phyloP scores from a whole-genome alignment of 2,113 vertebrate species.

The Prionailurus viverrinus region DNA sequence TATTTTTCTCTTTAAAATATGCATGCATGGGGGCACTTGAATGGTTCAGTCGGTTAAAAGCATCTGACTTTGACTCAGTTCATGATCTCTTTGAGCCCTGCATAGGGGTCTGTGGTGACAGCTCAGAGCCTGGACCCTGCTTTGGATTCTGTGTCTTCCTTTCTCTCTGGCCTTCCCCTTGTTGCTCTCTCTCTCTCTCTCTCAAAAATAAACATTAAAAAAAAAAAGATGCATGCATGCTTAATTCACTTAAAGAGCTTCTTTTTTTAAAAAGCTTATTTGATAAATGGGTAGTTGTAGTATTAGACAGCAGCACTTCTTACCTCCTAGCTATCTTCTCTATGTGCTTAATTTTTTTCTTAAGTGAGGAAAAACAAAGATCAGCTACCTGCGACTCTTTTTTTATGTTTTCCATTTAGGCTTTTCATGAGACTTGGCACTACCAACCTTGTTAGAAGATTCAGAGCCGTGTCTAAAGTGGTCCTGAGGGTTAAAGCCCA shows the following conservation, averaged over 20 bases:
- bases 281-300: neutral
- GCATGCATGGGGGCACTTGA: no score
- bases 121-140: no score
- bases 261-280: neutral
- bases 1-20: constrained; percentile 3
- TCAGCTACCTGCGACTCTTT: neutral
- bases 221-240: neutral
- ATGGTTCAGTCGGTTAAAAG: no score
- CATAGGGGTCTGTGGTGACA: no score
- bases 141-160: no score
- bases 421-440: neutral
- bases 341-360: neutral
- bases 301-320: neutral
- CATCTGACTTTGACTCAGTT: no score
- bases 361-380: neutral
- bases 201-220: no score
- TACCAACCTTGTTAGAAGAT: neutral
- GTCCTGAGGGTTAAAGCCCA: neutral
- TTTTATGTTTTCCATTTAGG: neutral
- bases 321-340: neutral
- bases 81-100: no score
- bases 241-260: constrained; percentile 3
- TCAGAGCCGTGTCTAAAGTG: neutral
- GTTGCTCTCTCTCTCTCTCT: no score
- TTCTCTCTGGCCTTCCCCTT: no score